A percentile compares a stretch with the other conserved stretches of the same genome.
Evolutionary conservation across 2,113 vertebrate species (phyloP).

Genomic region (Vulpes lagopus): DNA sequence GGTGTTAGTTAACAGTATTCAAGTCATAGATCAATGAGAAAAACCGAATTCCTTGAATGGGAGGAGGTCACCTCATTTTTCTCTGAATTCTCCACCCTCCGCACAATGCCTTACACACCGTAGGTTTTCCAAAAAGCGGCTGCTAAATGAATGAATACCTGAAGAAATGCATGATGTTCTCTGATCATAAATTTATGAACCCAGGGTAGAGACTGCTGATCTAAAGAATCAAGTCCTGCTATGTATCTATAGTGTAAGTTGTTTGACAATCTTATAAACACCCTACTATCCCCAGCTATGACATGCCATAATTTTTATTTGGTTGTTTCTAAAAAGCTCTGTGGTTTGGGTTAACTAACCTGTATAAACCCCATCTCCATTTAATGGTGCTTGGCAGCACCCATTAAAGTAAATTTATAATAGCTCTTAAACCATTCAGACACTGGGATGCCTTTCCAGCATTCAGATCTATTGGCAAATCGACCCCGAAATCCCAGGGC

Average conservation of each 20-base stretch:
- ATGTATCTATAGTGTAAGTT: not conserved
- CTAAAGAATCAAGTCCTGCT: not conserved
- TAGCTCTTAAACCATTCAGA: not conserved
- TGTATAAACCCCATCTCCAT: not conserved
- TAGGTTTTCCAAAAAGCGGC: not conserved
- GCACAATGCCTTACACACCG: not conserved
- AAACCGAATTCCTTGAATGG: not conserved
- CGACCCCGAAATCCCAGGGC: not conserved
- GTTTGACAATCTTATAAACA: not conserved
- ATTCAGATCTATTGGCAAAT: slow-evolving; percentile 11
- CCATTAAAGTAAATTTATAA: not conserved
- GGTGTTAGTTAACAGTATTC: not conserved
- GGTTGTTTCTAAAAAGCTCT: not conserved
- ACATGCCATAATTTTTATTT: not conserved
- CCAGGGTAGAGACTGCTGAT: not conserved
- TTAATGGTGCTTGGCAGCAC: not conserved
- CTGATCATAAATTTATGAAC: not conserved
- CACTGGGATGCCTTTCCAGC: not conserved
- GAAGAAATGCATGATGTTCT: not conserved
- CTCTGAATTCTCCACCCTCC: not conserved
- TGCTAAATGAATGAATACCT: not conserved
- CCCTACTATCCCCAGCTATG: not conserved
- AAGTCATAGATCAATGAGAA: not conserved
- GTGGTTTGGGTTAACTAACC: not conserved
- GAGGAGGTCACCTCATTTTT: not conserved